A percentile compares a stretch with the other conserved stretches of the same genome.
These are phyloP conservation scores for Champsocephalus esox DNA, from an alignment of 2,797 vertebrate genomes.

Conservation along the genomic window DNA sequence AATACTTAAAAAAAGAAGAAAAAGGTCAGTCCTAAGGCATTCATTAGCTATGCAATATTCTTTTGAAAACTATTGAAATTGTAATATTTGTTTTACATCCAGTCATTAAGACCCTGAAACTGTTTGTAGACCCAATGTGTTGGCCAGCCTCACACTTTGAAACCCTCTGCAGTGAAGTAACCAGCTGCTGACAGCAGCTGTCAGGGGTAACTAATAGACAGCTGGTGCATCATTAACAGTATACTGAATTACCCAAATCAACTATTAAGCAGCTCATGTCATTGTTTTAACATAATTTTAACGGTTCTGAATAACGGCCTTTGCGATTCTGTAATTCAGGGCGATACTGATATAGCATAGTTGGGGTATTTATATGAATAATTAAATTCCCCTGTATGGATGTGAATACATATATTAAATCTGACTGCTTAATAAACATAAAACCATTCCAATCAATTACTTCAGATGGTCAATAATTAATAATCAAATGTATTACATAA, in stretches of 20 bases:
- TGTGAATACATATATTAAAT: not conserved
- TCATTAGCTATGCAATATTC: no score
- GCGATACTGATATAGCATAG: not conserved
- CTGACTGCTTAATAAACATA: slow-evolving; percentile 1
- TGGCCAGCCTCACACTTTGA: no score
- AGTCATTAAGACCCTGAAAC: no score
- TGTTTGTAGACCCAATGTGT: no score
- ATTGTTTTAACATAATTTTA: not conserved
- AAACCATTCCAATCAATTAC: not conserved
- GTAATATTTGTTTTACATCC: no score
- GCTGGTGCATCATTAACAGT: not conserved
- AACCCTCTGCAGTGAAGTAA: no score
- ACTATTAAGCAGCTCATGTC: not conserved
- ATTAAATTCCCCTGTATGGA: not conserved
- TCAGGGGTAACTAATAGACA: not conserved
- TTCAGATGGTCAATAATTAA: not conserved
- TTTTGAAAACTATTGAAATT: no score
- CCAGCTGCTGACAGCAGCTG: not conserved
- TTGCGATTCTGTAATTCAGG: not conserved
- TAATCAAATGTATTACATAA: not conserved
- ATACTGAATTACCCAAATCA: not conserved
- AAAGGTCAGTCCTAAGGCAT: no score
- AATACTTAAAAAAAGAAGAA: no score
- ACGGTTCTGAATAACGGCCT: not conserved
- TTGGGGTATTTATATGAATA: not conserved